These are phyloP conservation scores for Amphiprion percula DNA, from an alignment of 2,113 vertebrate species.

Conservation along the genomic window DNA sequence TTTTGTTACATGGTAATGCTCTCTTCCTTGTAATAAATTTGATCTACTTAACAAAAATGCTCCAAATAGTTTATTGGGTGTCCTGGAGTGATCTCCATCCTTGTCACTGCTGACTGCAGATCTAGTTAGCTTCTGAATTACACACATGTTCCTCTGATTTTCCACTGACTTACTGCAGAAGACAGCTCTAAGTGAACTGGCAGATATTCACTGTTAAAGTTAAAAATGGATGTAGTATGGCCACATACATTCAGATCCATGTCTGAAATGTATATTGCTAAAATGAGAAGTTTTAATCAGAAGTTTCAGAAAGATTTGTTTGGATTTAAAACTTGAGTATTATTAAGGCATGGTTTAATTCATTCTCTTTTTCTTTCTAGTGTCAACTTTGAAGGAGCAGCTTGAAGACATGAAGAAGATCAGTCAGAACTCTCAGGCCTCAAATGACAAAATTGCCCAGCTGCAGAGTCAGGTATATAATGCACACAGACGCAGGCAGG, in stretches of 20 bases:
- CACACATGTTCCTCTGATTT: background rate
- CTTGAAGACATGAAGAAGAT: conserved; percentile 96
- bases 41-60: conserved; percentile 5
- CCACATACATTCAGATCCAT: no score
- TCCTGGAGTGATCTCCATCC: background rate
- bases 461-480: conserved; percentile 94
- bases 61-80: conserved; percentile 5
- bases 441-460: conserved; percentile 94
- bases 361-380: conserved; percentile 78
- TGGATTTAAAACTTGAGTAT: background rate
- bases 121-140: background rate
- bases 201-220: no score
- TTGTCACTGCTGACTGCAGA: background rate
- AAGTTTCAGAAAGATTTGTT: no score
- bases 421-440: conserved; percentile 94
- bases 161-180: background rate
- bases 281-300: background rate
- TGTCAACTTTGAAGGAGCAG: conserved; percentile 96
- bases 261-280: no score
- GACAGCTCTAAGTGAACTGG: background rate
- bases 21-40: background rate
- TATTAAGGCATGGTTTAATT: background rate
- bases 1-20: conserved; percentile 11
- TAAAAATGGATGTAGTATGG: no score
- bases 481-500: background rate